Evolutionary conservation across 2,888 invertebrate genomes (phyloP).

Genomic region (Vandiemenella viatica): DNA sequence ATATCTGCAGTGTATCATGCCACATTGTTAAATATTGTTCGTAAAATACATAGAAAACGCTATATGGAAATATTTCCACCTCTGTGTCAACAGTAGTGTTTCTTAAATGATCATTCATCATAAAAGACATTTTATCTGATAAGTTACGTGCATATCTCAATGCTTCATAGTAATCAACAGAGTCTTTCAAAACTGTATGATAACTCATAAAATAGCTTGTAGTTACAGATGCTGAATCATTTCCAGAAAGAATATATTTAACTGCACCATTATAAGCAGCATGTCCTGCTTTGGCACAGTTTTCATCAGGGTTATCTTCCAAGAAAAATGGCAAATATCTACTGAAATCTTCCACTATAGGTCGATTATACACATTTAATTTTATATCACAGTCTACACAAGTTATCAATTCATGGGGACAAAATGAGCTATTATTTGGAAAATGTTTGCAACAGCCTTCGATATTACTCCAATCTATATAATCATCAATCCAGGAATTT

Average conservation of each 20-base stretch:
- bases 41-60: constrained; percentile 84
- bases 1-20: constrained; percentile 47
- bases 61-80: constrained; percentile 69
- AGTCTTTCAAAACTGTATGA: constrained; percentile 80
- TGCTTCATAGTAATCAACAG: constrained; percentile 77
- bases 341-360: constrained; percentile 51
- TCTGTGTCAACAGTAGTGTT: constrained; percentile 30
- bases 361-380: constrained; percentile 30
- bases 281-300: constrained; percentile 71
- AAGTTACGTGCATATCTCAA: constrained; percentile 67
- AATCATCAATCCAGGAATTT: constrained; percentile 92
- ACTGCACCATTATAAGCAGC: constrained; percentile 56
- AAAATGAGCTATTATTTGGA: constrained; percentile 40
- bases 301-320: constrained; percentile 57
- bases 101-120: constrained; percentile 40
- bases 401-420: constrained; percentile 27
- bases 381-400: constrained; percentile 39
- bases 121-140: constrained; percentile 66
- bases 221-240: constrained; percentile 35
- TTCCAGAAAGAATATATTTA: constrained; percentile 1
- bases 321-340: constrained; percentile 67
- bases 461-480: constrained; percentile 70
- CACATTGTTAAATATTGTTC: constrained; percentile 89
- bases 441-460: constrained; percentile 41
- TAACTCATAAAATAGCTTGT: constrained; percentile 89